These are phyloP conservation scores for Dyspetes luteomarginatus DNA, from an alignment of 2,888 invertebrate species.

Conservation along the genomic window DNA sequence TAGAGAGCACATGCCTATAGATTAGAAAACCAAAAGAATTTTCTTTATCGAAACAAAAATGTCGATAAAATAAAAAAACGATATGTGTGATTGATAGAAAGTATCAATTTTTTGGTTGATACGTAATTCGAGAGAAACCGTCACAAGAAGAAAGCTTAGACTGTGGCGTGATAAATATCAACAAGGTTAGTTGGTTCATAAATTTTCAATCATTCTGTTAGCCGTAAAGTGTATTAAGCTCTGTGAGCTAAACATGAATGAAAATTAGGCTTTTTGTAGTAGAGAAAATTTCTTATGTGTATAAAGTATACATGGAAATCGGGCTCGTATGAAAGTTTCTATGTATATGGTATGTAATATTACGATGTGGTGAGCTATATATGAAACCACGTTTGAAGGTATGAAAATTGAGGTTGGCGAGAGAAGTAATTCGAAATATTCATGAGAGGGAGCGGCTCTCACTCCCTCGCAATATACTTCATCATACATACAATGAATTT, in stretches of 20 bases:
- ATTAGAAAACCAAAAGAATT: neutral
- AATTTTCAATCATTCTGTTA: neutral
- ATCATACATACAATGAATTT: slow-evolving; percentile 70
- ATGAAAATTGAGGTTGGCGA: slow-evolving; percentile 60
- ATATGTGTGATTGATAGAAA: neutral
- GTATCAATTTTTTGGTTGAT: too few relatives aligned
- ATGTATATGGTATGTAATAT: neutral
- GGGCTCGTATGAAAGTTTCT: neutral
- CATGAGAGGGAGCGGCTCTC: slow-evolving; percentile 56
- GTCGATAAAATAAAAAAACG: neutral
- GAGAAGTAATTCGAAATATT: slow-evolving; percentile 69
- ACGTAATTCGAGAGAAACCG: too few relatives aligned
- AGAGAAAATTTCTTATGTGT: neutral
- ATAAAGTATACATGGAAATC: neutral
- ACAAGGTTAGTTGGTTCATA: neutral
- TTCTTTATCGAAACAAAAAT: neutral
- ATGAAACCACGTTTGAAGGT: neutral
- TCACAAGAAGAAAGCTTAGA: neutral
- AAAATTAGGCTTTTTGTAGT: slow-evolving; percentile 25
- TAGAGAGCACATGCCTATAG: neutral
- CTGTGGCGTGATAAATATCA: too few relatives aligned
- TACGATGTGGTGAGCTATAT: slow-evolving; percentile 3
- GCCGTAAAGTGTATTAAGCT: neutral
- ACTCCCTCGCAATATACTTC: slow-evolving; percentile 65
- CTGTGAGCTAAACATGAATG: slow-evolving; percentile 35